A percentile compares a stretch with the other conserved stretches of the same genome.
Evolutionary conservation across 2,888 invertebrate species (phyloP).

Genomic region (Anthophora plumipes): DNA sequence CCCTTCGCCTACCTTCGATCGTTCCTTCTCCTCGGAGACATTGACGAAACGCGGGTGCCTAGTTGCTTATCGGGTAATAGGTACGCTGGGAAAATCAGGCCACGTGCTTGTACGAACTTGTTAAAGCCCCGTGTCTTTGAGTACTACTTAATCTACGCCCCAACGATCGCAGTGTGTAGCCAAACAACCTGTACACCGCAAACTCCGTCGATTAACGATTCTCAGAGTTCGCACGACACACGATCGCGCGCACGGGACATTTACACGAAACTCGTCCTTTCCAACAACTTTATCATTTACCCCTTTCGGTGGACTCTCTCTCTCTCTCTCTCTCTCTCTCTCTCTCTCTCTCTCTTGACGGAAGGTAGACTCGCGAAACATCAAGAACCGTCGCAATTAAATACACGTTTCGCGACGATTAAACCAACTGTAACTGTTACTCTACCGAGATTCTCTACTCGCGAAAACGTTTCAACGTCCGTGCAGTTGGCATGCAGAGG

Average conservation of each 20-base stretch:
- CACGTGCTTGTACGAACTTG: conserved; percentile 14
- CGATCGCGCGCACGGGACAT: not conserved
- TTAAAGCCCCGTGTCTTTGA: conserved; percentile 12
- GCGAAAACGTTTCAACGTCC: not conserved
- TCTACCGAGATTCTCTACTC: not conserved
- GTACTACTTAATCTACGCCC: not conserved
- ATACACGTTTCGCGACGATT: conserved; percentile 13
- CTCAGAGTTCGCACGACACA: not conserved
- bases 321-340: no score
- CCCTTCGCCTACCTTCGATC: conserved; percentile 6
- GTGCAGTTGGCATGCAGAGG: not conserved
- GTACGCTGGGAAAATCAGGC: conserved; percentile 21
- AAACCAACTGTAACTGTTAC: not conserved
- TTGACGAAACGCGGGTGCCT: not conserved
- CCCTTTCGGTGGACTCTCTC: not conserved
- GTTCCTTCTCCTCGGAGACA: not conserved
- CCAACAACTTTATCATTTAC: not conserved
- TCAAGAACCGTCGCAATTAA: conserved; percentile 14
- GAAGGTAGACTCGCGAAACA: not conserved
- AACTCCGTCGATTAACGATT: conserved; percentile 12
- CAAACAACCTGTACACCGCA: not conserved
- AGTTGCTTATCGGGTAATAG: not conserved
- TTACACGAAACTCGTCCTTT: not conserved
- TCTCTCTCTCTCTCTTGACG: no score
- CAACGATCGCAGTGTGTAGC: not conserved